Conservation (phyloP, 64 coral and sea anemone genomes). For the Montipora efflorescens region DNA sequence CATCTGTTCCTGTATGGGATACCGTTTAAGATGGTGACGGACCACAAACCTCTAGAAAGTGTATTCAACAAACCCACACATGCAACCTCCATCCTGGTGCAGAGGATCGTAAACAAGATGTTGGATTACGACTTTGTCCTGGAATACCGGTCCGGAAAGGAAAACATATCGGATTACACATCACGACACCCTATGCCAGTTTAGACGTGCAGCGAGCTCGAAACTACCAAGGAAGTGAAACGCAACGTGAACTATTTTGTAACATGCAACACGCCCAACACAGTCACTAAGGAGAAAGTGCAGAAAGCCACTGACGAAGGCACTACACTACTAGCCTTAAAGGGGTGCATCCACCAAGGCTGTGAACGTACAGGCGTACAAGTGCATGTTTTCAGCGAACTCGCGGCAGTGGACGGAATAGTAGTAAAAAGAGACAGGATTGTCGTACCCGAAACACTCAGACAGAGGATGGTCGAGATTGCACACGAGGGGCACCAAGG, state of each 20-base stretch:
- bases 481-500: neutral
- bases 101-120: neutral
- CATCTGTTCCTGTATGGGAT: neutral
- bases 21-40: neutral
- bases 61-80: neutral
- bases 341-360: neutral
- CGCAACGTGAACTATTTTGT: neutral
- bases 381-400: constrained; percentile 5
- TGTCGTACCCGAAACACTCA: neutral
- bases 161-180: neutral
- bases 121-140: neutral
- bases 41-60: constrained; percentile 33
- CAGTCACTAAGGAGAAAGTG: neutral
- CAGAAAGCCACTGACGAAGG: neutral
- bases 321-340: neutral
- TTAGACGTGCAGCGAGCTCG: neutral
- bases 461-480: constrained; percentile 7
- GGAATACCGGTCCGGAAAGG: neutral
- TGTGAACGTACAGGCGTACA: neutral
- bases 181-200: neutral
- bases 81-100: neutral
- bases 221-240: neutral
- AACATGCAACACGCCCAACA: neutral
- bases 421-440: neutral
- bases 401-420: neutral